Evolutionary conservation across 2,888 invertebrate genomes (phyloP).

Genomic region (Oscheius sp.): DNA sequence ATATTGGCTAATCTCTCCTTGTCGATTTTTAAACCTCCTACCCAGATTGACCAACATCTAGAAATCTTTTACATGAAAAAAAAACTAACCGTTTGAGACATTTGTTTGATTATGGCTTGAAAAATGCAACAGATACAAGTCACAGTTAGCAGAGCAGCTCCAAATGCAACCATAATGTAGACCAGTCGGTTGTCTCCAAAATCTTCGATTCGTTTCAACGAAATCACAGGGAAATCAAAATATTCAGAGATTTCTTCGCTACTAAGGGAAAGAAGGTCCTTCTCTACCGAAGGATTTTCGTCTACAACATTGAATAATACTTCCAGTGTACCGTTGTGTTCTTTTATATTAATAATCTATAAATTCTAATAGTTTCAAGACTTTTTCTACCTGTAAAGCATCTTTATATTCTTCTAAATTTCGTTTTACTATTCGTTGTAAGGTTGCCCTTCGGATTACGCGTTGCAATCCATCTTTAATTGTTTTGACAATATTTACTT

Average conservation of each 20-base stretch:
- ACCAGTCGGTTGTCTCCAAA: slow-evolving; percentile 4
- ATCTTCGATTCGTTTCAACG: slow-evolving; percentile 4
- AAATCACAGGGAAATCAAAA: slow-evolving; percentile 16
- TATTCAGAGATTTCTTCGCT: slow-evolving; percentile 20
- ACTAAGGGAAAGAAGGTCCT: background rate
- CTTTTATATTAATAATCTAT: slow-evolving; percentile 3
- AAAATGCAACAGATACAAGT: slow-evolving; percentile 14
- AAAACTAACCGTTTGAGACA: slow-evolving; percentile 16
- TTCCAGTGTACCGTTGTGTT: slow-evolving; percentile 8
- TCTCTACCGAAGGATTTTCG: background rate
- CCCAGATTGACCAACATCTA: slow-evolving; percentile 1
- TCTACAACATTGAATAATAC: slow-evolving; percentile 2
- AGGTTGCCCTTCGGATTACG: background rate
- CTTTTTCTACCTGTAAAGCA: background rate
- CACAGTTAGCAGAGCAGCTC: background rate
- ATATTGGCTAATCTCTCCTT: background rate
- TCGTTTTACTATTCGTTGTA: background rate
- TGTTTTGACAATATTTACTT: background rate
- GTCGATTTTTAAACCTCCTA: slow-evolving; percentile 7
- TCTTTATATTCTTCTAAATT: background rate
- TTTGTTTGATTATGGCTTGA: slow-evolving; percentile 8
- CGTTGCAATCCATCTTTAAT: background rate
- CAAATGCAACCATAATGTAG: slow-evolving; percentile 12
- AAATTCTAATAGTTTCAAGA: background rate
- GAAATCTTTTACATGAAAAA: background rate